These are phyloP conservation scores for Panopea generosa DNA, from an alignment of 2,888 invertebrate genomes.

Conservation along the genomic window DNA sequence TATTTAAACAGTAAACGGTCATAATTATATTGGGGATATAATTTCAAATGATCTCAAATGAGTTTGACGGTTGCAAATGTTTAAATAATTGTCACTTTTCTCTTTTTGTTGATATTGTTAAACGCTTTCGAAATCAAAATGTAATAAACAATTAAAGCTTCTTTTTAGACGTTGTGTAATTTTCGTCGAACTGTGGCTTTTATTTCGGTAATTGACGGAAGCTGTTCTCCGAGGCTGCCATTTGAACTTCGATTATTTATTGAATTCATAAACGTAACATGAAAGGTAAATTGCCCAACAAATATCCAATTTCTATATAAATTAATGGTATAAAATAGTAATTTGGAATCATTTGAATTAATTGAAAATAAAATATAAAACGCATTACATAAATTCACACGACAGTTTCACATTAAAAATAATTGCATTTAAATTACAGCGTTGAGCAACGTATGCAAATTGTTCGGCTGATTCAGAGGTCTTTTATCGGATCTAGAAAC, in stretches of 20 bases:
- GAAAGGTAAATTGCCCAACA: constrained; percentile 16
- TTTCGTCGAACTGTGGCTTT: constrained; percentile 13
- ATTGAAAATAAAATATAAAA: constrained; percentile 9
- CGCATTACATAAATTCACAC: background rate
- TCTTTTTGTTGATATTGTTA: constrained; percentile 25
- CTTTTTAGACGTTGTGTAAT: constrained; percentile 43
- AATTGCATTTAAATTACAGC: too few species aligned
- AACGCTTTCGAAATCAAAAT: constrained; percentile 37
- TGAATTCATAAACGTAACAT: background rate
- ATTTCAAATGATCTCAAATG: constrained; percentile 35
- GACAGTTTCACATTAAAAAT: background rate
- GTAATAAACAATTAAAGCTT: constrained; percentile 48
- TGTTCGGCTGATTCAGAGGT: too few species aligned
- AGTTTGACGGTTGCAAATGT: constrained; percentile 27
- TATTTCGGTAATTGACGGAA: constrained; percentile 16
- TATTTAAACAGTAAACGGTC: constrained; percentile 13
- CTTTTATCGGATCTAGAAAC: too few species aligned
- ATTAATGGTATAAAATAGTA: constrained; percentile 7
- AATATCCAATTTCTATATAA: constrained; percentile 18
- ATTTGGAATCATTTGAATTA: constrained; percentile 4
- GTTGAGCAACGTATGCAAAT: too few species aligned
- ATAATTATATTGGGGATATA: constrained; percentile 38
- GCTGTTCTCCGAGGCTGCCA: constrained; percentile 17
- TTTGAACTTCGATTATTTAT: constrained; percentile 23
- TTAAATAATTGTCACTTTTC: constrained; percentile 26